A percentile compares a stretch with the other conserved stretches of the same genome.
Conservation (phyloP, 2,888 invertebrate genomes). For the Iphiclides podalirius region DNA sequence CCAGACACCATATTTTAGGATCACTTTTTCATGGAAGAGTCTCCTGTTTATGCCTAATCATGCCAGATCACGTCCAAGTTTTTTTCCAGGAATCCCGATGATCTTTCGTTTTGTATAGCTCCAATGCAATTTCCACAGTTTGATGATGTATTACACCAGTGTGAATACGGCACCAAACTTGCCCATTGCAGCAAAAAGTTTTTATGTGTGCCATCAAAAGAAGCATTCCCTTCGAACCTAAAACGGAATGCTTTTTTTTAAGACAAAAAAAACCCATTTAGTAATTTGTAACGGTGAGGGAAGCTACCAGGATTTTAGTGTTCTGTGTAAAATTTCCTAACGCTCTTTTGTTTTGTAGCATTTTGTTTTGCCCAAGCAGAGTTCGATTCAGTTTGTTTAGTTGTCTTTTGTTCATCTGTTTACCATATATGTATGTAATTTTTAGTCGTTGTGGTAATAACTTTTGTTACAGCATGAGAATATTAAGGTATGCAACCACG, state of each 20-base stretch:
- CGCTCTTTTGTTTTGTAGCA: conserved; percentile 39
- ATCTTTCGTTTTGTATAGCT: conserved; percentile 21
- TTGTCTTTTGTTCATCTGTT: conserved; percentile 9
- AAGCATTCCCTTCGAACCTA: conserved; percentile 10
- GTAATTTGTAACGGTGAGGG: conserved; percentile 36
- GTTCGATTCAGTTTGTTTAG: conserved; percentile 20
- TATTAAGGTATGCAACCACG: conserved; percentile 1
- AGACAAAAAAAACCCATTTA: neutral
- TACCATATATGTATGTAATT: neutral
- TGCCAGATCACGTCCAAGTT: conserved; percentile 16
- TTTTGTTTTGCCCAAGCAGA: conserved; percentile 20
- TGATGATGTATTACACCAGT: conserved; percentile 22
- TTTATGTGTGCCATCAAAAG: conserved; percentile 12
- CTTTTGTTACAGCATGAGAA: conserved; percentile 4
- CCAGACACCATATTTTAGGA: conserved; percentile 43
- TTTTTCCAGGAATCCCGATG: conserved; percentile 37
- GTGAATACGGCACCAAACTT: conserved; percentile 17
- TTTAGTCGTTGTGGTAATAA: conserved; percentile 3
- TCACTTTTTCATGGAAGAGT: conserved; percentile 29
- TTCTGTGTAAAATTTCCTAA: conserved; percentile 32
- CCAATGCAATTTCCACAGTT: conserved; percentile 24
- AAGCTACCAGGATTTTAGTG: conserved; percentile 69
- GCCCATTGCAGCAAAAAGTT: conserved; percentile 12
- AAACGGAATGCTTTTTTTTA: conserved; percentile 20
- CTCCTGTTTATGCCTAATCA: conserved; percentile 18